Conservation (phyloP, 2,888 invertebrate species). For the Sympetrum striolatum region DNA sequence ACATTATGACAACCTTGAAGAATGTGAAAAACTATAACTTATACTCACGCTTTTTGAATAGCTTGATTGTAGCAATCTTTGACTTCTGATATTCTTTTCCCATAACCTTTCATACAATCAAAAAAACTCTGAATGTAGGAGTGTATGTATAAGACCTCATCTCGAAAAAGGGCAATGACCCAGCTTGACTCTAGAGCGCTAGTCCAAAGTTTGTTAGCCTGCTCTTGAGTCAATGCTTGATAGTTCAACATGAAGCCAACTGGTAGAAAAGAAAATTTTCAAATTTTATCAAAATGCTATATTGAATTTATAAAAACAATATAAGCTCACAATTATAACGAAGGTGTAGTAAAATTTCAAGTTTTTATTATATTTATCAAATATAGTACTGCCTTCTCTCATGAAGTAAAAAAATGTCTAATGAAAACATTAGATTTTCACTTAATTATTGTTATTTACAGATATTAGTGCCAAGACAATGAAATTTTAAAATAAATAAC, state of each 20-base stretch:
- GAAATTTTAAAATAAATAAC: background rate
- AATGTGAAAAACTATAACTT: background rate
- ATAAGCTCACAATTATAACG: too few relatives aligned
- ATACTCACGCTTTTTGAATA: slow-evolving; percentile 78
- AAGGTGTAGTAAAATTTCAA: too few relatives aligned
- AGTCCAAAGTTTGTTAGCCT: slow-evolving; percentile 88
- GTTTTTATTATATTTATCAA: too few relatives aligned
- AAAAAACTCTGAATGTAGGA: slow-evolving; percentile 91
- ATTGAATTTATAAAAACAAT: too few relatives aligned
- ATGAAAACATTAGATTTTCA: too few relatives aligned
- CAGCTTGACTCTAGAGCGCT: slow-evolving; percentile 92
- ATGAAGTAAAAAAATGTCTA: too few relatives aligned
- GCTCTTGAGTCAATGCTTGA: slow-evolving; percentile 78
- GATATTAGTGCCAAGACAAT: too few relatives aligned
- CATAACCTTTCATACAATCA: slow-evolving; percentile 93
- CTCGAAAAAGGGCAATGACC: slow-evolving; percentile 93
- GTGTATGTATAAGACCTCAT: slow-evolving; percentile 96
- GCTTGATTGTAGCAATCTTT: slow-evolving; percentile 94
- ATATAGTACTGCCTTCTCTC: too few relatives aligned
- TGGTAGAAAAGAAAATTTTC: slow-evolving; percentile 52
- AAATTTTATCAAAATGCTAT: background rate
- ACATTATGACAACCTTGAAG: background rate
- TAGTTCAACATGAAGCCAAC: slow-evolving; percentile 92
- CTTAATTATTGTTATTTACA: too few relatives aligned
- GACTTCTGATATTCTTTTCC: slow-evolving; percentile 91